Evolutionary conservation across 2,797 vertebrate species (phyloP).

Genomic region (Sternarchorhynchus goeldii): DNA sequence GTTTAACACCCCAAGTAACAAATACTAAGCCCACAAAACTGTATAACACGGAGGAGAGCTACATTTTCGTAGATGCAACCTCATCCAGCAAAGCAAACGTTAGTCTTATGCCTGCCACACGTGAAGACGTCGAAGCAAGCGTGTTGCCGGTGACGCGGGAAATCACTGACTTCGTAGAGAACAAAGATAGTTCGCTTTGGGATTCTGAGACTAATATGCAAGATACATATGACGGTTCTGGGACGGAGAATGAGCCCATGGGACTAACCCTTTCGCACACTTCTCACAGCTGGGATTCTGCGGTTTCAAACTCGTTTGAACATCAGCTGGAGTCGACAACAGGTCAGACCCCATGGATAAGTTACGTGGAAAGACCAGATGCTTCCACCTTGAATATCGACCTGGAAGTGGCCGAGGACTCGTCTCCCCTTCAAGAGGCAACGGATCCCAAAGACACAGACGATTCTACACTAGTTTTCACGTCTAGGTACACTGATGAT

Average conservation of each 20-base stretch:
- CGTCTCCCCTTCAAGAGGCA: slow-evolving; percentile 25
- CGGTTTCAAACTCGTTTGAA: slow-evolving; percentile 15
- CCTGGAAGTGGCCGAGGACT: slow-evolving; percentile 33
- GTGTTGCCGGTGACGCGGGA: not conserved
- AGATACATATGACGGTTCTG: slow-evolving; percentile 6
- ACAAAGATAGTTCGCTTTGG: not conserved
- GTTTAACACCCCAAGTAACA: not conserved
- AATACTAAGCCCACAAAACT: slow-evolving; percentile 9
- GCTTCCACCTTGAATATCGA: slow-evolving; percentile 16
- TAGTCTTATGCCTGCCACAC: not conserved
- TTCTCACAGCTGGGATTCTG: slow-evolving; percentile 21
- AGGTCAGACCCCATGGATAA: slow-evolving; percentile 17
- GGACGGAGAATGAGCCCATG: slow-evolving; percentile 14
- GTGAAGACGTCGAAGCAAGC: not conserved
- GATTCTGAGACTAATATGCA: not conserved
- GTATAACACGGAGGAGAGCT: not conserved
- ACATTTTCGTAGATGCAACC: not conserved
- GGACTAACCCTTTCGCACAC: slow-evolving; percentile 18
- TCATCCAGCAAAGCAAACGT: not conserved
- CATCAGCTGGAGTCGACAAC: slow-evolving; percentile 5
- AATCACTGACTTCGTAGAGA: not conserved
- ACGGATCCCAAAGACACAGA: slow-evolving; percentile 33
- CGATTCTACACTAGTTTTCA: slow-evolving; percentile 28
- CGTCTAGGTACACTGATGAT: slow-evolving; percentile 14
- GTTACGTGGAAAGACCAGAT: not conserved